Base-by-base conservation (phyloP, 2,797 vertebrate genomes). In the Cirrhinus molitorella region DNA sequence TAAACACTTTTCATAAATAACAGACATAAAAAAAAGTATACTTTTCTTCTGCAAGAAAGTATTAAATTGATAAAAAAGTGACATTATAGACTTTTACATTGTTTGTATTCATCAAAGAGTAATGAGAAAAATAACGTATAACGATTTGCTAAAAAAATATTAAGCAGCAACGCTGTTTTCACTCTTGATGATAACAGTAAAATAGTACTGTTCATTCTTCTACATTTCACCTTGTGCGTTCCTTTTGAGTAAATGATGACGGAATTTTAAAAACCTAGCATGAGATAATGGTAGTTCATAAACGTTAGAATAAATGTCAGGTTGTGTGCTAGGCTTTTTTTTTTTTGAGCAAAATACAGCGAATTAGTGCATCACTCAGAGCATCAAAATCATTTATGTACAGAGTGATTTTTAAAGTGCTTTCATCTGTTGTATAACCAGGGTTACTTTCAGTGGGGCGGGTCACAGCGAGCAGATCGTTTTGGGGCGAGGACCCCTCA, bases 381-480 rank as follows among this genome's bases (percentile, higher is more conserved):
- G 67, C 61, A 55, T 78, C 47, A 86, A 89, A 88, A 79, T 86
- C 68, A 86, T 87, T 86, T 88, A 80, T 72, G 85, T 85, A 85
- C 76, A 85, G 82, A 88, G 86, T 85, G 80, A 83, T 89, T 90
- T 88, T 86, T 88, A 85, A 87, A 88, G 83, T 88, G 87, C 83
- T 89, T 86, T 88, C 83, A 87, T 88, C 85, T 77, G 85, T 87
- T 88, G 87, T 85, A 83, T 88, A 88, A 88, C 85, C 85, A 86
- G 85, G 82, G 77, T 80, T 88, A 80, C 84, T 83, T 87, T 87
- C 86, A 83, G 84, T 83, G 86, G 85, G 82, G 85, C 61, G 77
- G 88, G 83, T 82, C 79, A 74, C 79, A 59, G 82, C 31, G 65
- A 86, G 80, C 59, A 80, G 78, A 87, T 88, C 76, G 80, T 88